Percentiles rank a stretch among this genome's conserved stretches.
These are phyloP conservation scores for Atherinomorus stipes DNA, from an alignment of 2,113 vertebrate species.

Conservation along the genomic window DNA sequence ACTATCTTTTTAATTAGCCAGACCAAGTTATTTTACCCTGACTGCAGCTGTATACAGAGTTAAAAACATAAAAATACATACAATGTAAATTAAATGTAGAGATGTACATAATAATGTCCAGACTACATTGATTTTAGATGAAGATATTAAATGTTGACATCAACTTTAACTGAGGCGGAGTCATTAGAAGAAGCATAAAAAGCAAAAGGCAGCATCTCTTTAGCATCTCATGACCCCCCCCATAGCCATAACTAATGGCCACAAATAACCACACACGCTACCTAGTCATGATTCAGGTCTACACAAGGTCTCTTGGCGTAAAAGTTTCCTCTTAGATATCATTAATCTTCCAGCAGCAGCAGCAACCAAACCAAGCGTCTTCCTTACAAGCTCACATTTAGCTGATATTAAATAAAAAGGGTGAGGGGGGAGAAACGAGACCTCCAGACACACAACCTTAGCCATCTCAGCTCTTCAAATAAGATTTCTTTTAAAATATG, in stretches of 20 bases:
- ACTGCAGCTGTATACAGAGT: too few relatives aligned
- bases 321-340: slow-evolving; percentile 21
- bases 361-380: slow-evolving; percentile 55
- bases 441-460: too few relatives aligned
- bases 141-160: not conserved
- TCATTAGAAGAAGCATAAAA: not conserved
- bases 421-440: too few relatives aligned
- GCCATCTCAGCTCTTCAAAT: too few relatives aligned
- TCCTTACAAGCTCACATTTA: slow-evolving; percentile 50
- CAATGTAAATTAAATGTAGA: too few relatives aligned
- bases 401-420: not conserved
- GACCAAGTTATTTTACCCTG: too few relatives aligned
- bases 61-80: too few relatives aligned
- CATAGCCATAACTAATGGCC: slow-evolving; percentile 7
- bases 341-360: slow-evolving; percentile 17
- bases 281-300: slow-evolving; percentile 1
- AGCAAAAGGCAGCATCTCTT: not conserved
- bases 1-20: too few relatives aligned
- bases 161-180: too few relatives aligned
- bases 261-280: not conserved
- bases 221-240: not conserved
- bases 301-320: slow-evolving; percentile 3
- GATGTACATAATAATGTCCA: not conserved
- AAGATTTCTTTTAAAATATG: not conserved
- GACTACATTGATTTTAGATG: not conserved